These are phyloP conservation scores for Tholera decimalis DNA, from an alignment of 2,888 invertebrate genomes.

Conservation along the genomic window DNA sequence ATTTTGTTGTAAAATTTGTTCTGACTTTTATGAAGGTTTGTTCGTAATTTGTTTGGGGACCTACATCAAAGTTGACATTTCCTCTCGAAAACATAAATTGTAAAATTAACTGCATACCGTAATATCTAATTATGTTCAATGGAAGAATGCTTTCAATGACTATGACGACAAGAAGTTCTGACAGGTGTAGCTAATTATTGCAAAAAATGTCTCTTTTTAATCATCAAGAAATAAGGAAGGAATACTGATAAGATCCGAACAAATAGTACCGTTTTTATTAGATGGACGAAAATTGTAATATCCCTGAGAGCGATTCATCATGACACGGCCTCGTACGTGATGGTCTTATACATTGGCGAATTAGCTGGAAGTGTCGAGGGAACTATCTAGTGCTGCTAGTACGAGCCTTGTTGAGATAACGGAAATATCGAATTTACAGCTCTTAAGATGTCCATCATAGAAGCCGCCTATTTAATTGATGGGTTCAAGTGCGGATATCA, in stretches of 20 bases:
- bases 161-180: slow-evolving; percentile 27
- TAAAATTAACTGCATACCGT: slow-evolving; percentile 44
- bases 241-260: slow-evolving; percentile 59
- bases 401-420: slow-evolving; percentile 57
- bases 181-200: slow-evolving; percentile 32
- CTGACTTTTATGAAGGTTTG: slow-evolving; percentile 55
- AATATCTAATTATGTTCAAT: slow-evolving; percentile 36
- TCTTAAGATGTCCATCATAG: slow-evolving; percentile 42
- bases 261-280: slow-evolving; percentile 63
- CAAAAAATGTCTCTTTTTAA: slow-evolving; percentile 53
- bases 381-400: slow-evolving; percentile 70
- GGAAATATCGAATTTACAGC: slow-evolving; percentile 62
- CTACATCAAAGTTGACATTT: slow-evolving; percentile 52
- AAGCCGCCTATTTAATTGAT: slow-evolving; percentile 28
- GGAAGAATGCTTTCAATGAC: slow-evolving; percentile 13
- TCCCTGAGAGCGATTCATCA: slow-evolving; percentile 73
- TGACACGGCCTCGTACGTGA: slow-evolving; percentile 76
- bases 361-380: slow-evolving; percentile 75
- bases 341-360: slow-evolving; percentile 75
- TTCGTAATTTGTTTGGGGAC: slow-evolving; percentile 48
- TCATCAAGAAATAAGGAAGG: slow-evolving; percentile 48
- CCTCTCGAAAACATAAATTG: slow-evolving; percentile 38
- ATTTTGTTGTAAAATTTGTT: slow-evolving; percentile 62
- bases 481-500: slow-evolving; percentile 28
- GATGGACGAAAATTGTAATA: slow-evolving; percentile 66